phyloP scores from a whole-genome alignment of 2,113 vertebrate species.

The Sebastes fasciatus region DNA sequence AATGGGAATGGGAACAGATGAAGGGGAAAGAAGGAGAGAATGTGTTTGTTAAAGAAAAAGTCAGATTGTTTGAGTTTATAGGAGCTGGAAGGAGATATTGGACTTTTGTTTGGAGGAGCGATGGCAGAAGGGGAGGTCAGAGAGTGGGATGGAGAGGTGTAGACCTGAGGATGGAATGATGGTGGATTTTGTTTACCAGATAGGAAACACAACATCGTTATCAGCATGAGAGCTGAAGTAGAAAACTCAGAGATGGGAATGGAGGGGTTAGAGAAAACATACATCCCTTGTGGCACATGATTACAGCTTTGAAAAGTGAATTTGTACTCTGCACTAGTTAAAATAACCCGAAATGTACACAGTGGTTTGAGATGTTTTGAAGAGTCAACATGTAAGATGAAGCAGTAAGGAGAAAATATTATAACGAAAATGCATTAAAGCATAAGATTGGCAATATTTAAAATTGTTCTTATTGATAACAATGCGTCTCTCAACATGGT shows the following conservation, averaged over 20 bases:
- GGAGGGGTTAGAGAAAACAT: not conserved
- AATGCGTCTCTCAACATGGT: not conserved
- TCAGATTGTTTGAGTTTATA: conserved; percentile 30
- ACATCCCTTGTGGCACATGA: not conserved
- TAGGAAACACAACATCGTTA: conserved; percentile 9
- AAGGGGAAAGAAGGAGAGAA: conserved; percentile 24
- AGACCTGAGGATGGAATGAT: not conserved
- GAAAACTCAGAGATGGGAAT: not conserved
- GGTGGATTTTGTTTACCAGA: not conserved
- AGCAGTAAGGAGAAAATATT: not conserved
- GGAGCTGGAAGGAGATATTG: not conserved
- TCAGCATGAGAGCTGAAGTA: not conserved
- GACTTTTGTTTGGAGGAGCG: conserved; percentile 15
- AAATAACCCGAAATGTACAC: not conserved
- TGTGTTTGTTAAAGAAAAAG: not conserved
- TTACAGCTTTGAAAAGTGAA: not conserved
- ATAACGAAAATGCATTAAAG: not conserved
- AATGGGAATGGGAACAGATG: conserved; percentile 41
- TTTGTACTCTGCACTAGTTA: not conserved
- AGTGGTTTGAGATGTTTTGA: not conserved
- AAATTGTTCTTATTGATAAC: not conserved
- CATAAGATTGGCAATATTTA: not conserved
- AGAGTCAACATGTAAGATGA: not conserved
- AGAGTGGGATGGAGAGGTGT: not conserved
- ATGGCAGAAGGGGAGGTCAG: not conserved